phyloP scores from a whole-genome alignment of 1,140 invertebrate genomes.

The Hyphantria cunea region DNA sequence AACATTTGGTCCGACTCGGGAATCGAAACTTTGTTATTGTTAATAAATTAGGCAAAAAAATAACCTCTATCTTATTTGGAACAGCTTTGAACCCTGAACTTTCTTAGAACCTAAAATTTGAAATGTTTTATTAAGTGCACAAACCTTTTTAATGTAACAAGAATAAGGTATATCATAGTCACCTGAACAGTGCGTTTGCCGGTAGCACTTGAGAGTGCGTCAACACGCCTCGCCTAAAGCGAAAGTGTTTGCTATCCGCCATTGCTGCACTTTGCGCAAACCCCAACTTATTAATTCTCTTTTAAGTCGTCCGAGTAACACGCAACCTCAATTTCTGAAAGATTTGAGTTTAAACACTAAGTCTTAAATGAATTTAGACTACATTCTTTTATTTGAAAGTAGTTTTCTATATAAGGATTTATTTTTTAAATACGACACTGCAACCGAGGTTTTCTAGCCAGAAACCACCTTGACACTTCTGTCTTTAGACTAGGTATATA shows the following conservation, averaged over 20 bases:
- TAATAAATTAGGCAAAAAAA: no score
- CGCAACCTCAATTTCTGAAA: neutral
- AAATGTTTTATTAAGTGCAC: no score
- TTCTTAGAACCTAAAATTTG: no score
- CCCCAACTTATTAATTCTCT: neutral
- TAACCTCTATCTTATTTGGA: no score
- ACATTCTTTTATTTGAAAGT: neutral
- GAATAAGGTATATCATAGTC: neutral
- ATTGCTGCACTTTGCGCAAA: conserved; percentile 19
- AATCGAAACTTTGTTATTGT: no score
- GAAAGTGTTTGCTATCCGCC: conserved; percentile 25
- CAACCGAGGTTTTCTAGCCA: no score
- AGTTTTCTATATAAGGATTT: neutral
- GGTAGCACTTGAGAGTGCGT: conserved; percentile 25
- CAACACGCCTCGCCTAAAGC: conserved; percentile 16
- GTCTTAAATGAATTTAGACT: neutral
- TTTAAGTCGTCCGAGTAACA: neutral
- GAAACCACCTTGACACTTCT: no score
- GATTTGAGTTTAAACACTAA: neutral
- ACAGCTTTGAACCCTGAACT: no score
- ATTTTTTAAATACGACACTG: no score
- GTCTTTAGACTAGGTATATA: no score
- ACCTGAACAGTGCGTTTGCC: conserved; percentile 18
- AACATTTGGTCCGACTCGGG: no score
- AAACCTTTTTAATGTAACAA: no score